Conservation (phyloP, 2,888 invertebrate species). For the Noctua comes region DNA sequence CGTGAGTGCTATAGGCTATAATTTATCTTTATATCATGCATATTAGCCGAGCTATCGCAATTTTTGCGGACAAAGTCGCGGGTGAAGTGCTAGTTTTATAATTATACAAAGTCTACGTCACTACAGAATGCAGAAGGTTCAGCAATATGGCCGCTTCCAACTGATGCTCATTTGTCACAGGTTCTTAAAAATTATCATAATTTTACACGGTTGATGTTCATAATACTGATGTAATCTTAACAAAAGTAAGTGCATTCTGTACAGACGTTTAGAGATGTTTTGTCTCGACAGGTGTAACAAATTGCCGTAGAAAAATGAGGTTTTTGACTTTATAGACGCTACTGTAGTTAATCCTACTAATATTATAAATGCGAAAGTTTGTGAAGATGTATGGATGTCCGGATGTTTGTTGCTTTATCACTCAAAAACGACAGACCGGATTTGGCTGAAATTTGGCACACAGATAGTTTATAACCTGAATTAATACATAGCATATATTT, state of each 20-base stretch:
- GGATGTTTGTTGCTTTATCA: too few species aligned
- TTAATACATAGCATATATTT: too few species aligned
- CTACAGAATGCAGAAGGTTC: slow-evolving; percentile 2
- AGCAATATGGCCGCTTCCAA: slow-evolving; percentile 3
- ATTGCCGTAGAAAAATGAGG: not conserved
- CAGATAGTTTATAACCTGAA: too few species aligned
- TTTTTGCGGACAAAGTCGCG: too few species aligned
- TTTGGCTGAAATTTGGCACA: too few species aligned
- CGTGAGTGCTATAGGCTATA: too few species aligned
- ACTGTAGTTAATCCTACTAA: not conserved
- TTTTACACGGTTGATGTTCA: slow-evolving; percentile 38
- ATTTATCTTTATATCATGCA: too few species aligned
- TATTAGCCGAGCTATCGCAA: too few species aligned
- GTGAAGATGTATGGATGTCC: too few species aligned
- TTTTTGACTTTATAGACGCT: not conserved
- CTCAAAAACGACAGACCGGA: too few species aligned
- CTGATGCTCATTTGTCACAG: slow-evolving; percentile 8
- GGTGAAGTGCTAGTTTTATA: too few species aligned
- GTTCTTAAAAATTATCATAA: slow-evolving; percentile 57
- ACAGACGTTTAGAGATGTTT: not conserved
- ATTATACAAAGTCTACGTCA: not conserved
- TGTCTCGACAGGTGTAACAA: slow-evolving; percentile 7
- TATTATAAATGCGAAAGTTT: too few species aligned
- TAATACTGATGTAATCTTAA: slow-evolving; percentile 14
- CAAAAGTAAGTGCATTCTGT: slow-evolving; percentile 16